Conservation (phyloP, 2,797 vertebrate genomes). For the Girardinus metallicus region DNA sequence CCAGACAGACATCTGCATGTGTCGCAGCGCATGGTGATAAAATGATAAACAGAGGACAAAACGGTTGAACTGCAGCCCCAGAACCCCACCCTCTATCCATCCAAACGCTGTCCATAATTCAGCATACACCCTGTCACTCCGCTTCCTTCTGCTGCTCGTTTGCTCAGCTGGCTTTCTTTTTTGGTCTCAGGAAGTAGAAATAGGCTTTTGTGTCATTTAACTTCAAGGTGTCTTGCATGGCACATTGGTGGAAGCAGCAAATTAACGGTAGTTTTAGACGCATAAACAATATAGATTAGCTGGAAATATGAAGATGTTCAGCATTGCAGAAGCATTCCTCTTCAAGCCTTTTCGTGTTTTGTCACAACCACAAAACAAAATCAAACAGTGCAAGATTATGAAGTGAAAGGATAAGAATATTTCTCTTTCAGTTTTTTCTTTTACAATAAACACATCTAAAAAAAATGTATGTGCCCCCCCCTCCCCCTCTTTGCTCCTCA, state of each 20-base stretch:
- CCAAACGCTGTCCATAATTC: not conserved
- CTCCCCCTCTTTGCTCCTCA: no score
- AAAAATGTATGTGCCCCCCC: not conserved
- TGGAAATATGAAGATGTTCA: not conserved
- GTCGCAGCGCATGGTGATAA: conserved; percentile 35
- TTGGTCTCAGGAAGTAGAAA: conserved; percentile 77
- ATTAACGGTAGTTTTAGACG: not conserved
- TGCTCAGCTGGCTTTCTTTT: conserved; percentile 26
- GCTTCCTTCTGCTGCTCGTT: conserved; percentile 26
- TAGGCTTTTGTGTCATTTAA: conserved; percentile 57
- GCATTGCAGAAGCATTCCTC: not conserved
- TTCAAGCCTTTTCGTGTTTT: not conserved
- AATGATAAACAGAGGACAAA: conserved; percentile 44
- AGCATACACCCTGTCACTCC: conserved; percentile 14
- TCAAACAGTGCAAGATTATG: not conserved
- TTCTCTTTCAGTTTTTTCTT: not conserved
- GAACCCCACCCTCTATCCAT: conserved; percentile 49
- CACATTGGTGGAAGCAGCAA: conserved; percentile 45
- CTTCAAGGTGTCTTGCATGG: conserved; percentile 49
- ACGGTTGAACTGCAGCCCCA: conserved; percentile 52
- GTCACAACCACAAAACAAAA: not conserved
- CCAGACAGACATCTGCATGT: conserved; percentile 3
- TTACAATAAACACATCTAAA: not conserved
- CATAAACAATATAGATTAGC: not conserved
- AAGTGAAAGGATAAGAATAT: not conserved